Percentiles rank a stretch among this genome's conserved stretches.
These are phyloP conservation scores for Silurus meridionalis DNA, from an alignment of 2,113 vertebrate species.

Conservation along the genomic window DNA sequence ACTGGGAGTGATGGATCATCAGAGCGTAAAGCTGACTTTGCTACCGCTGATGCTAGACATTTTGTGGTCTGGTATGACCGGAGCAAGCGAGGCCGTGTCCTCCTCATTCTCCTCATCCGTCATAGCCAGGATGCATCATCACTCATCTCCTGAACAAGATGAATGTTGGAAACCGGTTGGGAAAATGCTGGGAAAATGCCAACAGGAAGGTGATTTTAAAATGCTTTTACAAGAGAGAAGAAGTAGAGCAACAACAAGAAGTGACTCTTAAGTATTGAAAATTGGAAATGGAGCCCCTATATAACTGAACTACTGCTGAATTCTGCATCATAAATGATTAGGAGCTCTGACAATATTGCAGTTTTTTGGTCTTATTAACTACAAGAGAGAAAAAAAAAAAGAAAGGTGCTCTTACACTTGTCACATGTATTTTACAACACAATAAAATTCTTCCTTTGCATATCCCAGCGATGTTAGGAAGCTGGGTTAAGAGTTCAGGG, in stretches of 20 bases:
- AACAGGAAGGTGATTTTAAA: background rate
- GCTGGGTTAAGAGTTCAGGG: too few species aligned
- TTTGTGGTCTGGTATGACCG: slow-evolving; percentile 48
- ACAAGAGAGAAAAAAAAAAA: background rate
- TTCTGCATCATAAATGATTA: background rate
- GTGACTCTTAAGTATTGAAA: too few species aligned
- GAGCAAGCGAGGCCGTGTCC: slow-evolving; percentile 48
- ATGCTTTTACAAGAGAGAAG: background rate
- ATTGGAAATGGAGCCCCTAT: background rate
- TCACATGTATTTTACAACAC: too few species aligned
- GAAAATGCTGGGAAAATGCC: slow-evolving; percentile 17
- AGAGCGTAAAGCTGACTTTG: slow-evolving; percentile 34
- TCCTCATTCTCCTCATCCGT: slow-evolving; percentile 59
- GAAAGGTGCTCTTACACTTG: too few species aligned
- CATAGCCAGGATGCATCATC: slow-evolving; percentile 58
- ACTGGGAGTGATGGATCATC: slow-evolving; percentile 58
- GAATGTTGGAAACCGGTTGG: slow-evolving; percentile 29
- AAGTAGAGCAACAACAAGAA: too few species aligned
- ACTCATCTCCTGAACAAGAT: slow-evolving; percentile 57
- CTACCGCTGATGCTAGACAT: slow-evolving; percentile 60
- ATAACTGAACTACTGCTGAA: background rate
- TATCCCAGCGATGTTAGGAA: too few species aligned
- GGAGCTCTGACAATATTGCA: background rate
- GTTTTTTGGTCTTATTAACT: background rate
- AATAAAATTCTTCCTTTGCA: too few species aligned